Conservation (phyloP, 2,797 vertebrate species). For the Microchirus variegatus region DNA sequence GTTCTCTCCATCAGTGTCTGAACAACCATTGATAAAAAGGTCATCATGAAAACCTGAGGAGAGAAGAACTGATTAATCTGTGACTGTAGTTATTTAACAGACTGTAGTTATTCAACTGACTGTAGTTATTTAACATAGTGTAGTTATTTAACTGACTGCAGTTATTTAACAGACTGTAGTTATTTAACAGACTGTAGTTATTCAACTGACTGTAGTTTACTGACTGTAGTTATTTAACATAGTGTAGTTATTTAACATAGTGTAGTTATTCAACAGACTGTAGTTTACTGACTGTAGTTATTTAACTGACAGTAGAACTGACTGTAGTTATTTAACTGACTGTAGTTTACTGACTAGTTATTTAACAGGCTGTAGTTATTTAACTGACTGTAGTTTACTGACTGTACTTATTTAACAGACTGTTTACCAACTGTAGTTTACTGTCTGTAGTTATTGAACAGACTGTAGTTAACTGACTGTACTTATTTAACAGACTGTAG, state of each 20-base stretch:
- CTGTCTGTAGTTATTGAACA: neutral
- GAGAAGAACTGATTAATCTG: neutral
- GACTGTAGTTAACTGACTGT: neutral
- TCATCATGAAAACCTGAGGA: slow-evolving; percentile 21
- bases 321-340: neutral
- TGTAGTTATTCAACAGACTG: neutral
- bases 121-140: neutral
- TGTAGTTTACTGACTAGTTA: neutral
- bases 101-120: neutral
- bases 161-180: neutral
- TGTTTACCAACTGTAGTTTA: neutral
- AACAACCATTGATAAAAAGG: fast-evolving
- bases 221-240: neutral
- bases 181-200: neutral
- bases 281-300: neutral
- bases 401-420: too few relatives aligned
- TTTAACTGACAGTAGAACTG: neutral
- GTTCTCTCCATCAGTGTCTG: neutral
- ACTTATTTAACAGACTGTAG: neutral
- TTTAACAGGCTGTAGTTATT: neutral
- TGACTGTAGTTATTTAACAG: neutral
- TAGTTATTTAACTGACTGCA: neutral
- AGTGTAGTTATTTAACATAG: neutral
- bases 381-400: neutral
- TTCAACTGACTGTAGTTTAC: neutral